Evolutionary conservation across 1,140 invertebrate species (phyloP).

Genomic region (Drosophila pectinifera): DNA sequence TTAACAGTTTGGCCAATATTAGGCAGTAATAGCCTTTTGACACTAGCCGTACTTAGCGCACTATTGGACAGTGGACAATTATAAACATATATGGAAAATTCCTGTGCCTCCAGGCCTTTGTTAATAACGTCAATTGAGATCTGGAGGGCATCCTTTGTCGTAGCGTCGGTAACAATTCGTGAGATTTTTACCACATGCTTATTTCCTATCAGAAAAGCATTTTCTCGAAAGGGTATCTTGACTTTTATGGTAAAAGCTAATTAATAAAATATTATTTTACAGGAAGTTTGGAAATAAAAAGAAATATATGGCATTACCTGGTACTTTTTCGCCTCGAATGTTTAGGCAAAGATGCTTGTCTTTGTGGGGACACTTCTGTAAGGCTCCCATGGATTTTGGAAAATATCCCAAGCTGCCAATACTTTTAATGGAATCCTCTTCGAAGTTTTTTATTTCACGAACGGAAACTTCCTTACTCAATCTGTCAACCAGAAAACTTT

Average conservation of each 20-base stretch:
- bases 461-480: background rate
- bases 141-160: slow-evolving; percentile 67
- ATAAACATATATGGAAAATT: slow-evolving; percentile 48
- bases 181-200: slow-evolving; percentile 48
- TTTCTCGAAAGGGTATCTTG: slow-evolving; percentile 64
- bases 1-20: slow-evolving; percentile 53
- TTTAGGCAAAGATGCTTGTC: slow-evolving; percentile 46
- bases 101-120: slow-evolving; percentile 45
- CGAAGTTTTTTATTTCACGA: background rate
- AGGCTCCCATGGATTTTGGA: slow-evolving; percentile 5
- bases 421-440: background rate
- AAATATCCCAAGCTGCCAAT: slow-evolving; percentile 26
- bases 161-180: slow-evolving; percentile 66
- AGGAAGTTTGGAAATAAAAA: no score
- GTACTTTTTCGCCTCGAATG: slow-evolving; percentile 38
- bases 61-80: slow-evolving; percentile 42
- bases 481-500: slow-evolving; percentile 16
- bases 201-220: slow-evolving; percentile 20
- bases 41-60: slow-evolving; percentile 10
- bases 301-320: slow-evolving; percentile 34
- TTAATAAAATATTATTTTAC: background rate
- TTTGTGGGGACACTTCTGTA: slow-evolving; percentile 39
- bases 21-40: slow-evolving; percentile 35
- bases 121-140: slow-evolving; percentile 66
- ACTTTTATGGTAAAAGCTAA: slow-evolving; percentile 59